These are phyloP conservation scores for Pogonophryne albipinna DNA, from an alignment of 2,797 vertebrate species.

Conservation along the genomic window DNA sequence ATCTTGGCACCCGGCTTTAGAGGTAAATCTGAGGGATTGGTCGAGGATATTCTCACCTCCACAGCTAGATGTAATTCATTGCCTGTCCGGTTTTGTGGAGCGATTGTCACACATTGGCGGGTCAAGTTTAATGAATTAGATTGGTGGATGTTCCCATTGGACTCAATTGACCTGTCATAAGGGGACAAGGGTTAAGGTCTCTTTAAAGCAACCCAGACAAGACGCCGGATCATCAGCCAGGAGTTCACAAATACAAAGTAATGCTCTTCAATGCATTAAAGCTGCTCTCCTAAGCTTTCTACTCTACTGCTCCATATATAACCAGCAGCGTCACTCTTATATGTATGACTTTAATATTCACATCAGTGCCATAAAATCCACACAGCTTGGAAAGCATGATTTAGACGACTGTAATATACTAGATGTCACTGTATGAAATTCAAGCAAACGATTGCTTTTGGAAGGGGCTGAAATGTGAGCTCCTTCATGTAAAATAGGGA, in stretches of 20 bases:
- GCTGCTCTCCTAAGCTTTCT: not conserved
- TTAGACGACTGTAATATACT: not conserved
- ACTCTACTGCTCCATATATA: not conserved
- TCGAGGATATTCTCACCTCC: slow-evolving; percentile 38
- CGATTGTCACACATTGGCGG: slow-evolving; percentile 50
- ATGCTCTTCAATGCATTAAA: slow-evolving; percentile 19
- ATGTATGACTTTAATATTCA: not conserved
- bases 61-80: slow-evolving; percentile 58
- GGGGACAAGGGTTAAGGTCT: slow-evolving; percentile 38
- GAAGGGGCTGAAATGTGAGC: slow-evolving; percentile 3
- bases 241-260: slow-evolving; percentile 16
- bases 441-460: not conserved
- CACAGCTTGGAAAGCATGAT: slow-evolving; percentile 1
- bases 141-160: slow-evolving; percentile 15
- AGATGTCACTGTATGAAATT: slow-evolving; percentile 5
- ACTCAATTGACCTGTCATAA: slow-evolving; percentile 23
- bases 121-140: slow-evolving; percentile 53
- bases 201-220: slow-evolving; percentile 53
- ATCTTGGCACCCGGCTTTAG: not conserved
- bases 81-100: slow-evolving; percentile 50
- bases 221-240: slow-evolving; percentile 14
- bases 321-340: not conserved
- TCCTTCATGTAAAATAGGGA: slow-evolving; percentile 14
- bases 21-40: slow-evolving; percentile 31
- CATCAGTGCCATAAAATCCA: slow-evolving; percentile 4